phyloP scores from a whole-genome alignment of 2,797 vertebrate genomes.

The Adrianichthys oophorus region DNA sequence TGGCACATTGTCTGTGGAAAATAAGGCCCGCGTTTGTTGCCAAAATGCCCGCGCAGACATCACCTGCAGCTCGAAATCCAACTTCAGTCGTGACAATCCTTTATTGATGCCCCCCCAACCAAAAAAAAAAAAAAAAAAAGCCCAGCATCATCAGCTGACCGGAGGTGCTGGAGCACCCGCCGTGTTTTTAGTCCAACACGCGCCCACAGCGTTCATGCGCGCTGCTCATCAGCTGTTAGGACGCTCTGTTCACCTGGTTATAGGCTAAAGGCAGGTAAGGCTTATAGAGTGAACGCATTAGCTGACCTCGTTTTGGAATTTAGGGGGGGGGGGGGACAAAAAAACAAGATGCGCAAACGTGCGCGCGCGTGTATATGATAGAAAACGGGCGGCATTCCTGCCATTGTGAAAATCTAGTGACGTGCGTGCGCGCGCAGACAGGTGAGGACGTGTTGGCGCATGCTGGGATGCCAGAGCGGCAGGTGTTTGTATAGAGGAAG shows the following conservation, averaged over 20 bases:
- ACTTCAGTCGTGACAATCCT: conserved; percentile 64
- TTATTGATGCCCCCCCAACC: conserved; percentile 63
- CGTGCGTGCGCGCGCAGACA: conserved; percentile 45
- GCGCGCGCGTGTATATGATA: neutral
- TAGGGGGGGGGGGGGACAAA: too few species aligned
- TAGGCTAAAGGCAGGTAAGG: too few species aligned
- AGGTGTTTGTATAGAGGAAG: conserved; percentile 49
- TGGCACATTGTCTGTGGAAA: conserved; percentile 1
- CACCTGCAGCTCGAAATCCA: conserved; percentile 26
- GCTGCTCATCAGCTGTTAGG: neutral
- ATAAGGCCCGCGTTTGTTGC: conserved; percentile 28
- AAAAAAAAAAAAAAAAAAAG: conserved; percentile 64
- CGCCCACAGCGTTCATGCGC: too few species aligned
- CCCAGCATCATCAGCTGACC: conserved; percentile 67
- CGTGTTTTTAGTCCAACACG: conserved; percentile 14
- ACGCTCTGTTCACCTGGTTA: too few species aligned
- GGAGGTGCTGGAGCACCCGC: conserved; percentile 42
- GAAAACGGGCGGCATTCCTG: conserved; percentile 31
- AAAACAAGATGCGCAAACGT: too few species aligned
- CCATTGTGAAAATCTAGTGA: conserved; percentile 28
- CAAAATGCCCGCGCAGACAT: conserved; percentile 6
- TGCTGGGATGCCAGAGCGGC: conserved; percentile 56
- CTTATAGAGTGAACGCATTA: too few species aligned
- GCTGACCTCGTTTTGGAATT: too few species aligned
- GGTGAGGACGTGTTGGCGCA: conserved; percentile 64